Conservation (phyloP, 2,113 vertebrate species). For the Dipodomys ordii region DNA sequence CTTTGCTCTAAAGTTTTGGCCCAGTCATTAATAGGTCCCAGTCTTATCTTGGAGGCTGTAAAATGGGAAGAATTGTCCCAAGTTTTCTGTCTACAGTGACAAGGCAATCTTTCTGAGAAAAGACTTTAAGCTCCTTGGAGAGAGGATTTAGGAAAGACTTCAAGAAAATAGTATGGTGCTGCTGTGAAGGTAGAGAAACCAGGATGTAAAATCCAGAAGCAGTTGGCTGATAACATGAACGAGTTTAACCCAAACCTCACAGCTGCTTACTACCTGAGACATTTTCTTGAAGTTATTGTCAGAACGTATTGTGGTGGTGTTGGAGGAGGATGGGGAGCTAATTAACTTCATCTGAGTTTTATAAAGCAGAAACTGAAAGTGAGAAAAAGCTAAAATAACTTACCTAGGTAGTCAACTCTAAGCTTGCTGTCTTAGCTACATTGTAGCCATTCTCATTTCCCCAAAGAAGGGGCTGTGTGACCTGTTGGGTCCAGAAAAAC, state of each 20-base stretch:
- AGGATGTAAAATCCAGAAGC: background rate
- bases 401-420: background rate
- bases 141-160: background rate
- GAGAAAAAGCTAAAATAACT: conserved; percentile 48
- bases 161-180: background rate
- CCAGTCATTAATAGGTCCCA: background rate
- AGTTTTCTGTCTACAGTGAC: background rate
- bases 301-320: background rate
- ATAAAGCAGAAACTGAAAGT: conserved; percentile 31
- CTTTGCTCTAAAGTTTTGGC: background rate
- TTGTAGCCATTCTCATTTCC: background rate
- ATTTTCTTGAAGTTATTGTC: conserved; percentile 37
- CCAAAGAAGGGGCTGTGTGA: background rate
- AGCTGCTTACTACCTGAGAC: background rate
- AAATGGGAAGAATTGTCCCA: background rate
- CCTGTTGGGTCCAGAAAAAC: background rate
- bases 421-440: background rate
- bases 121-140: background rate
- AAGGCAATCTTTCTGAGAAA: background rate
- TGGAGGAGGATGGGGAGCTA: background rate
- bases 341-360: conserved; percentile 34
- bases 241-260: background rate
- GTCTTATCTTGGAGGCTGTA: background rate
- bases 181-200: too few relatives aligned
- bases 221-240: background rate